phyloP scores from a whole-genome alignment of 2,797 vertebrate species.

The Buphagus erythrorhynchus region DNA sequence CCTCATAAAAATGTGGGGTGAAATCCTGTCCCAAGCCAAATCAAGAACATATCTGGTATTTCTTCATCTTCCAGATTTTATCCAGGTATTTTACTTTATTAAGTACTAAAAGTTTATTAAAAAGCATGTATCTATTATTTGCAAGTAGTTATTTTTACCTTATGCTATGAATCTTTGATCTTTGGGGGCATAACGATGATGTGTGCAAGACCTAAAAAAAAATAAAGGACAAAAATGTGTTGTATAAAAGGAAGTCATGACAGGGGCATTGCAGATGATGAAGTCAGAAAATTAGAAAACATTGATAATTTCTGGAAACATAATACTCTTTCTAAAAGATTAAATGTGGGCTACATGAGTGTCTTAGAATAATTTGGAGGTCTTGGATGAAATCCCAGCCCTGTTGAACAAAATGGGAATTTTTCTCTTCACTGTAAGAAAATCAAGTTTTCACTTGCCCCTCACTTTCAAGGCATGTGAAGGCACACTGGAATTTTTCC shows the following conservation, averaged over 20 bases:
- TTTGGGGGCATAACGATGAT: neutral
- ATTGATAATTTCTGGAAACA: slow-evolving; percentile 39
- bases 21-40: neutral
- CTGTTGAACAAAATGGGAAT: neutral
- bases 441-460: slow-evolving; percentile 4
- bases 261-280: neutral
- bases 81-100: slow-evolving; percentile 32
- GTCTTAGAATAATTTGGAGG: neutral
- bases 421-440: neutral
- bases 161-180: slow-evolving; percentile 12
- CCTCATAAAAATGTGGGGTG: neutral
- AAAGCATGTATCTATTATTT: neutral
- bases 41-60: neutral
- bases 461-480: neutral
- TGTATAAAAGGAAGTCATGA: slow-evolving; percentile 11
- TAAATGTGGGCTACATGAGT: neutral
- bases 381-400: slow-evolving; percentile 46
- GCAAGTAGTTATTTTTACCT: slow-evolving; percentile 22
- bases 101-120: slow-evolving; percentile 8
- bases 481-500: neutral
- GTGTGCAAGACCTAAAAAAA: neutral
- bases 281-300: slow-evolving; percentile 43
- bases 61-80: slow-evolving; percentile 11
- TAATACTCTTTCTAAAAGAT: slow-evolving; percentile 4
- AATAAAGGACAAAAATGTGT: neutral